Evolutionary conservation across 2,797 vertebrate species (phyloP).

Genomic region (Gadopsis marmoratus): DNA sequence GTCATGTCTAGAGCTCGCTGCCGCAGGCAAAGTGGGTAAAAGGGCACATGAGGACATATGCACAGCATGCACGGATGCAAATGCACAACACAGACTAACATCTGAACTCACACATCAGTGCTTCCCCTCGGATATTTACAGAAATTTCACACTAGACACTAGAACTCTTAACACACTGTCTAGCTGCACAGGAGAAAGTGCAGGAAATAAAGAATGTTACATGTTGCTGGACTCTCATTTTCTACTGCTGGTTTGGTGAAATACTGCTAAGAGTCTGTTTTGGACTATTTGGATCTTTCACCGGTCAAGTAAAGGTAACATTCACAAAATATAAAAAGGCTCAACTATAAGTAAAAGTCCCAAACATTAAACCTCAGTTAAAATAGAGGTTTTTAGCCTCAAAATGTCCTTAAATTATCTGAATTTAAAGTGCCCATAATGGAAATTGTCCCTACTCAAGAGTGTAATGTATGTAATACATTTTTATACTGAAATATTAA

Average conservation of each 20-base stretch:
- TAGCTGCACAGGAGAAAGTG: neutral
- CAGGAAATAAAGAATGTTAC: neutral
- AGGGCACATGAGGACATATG: slow-evolving; percentile 63
- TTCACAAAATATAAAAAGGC: neutral
- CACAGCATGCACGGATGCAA: slow-evolving; percentile 40
- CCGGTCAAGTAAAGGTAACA: neutral
- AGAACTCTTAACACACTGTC: neutral
- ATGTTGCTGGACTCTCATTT: neutral
- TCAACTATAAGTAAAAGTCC: neutral
- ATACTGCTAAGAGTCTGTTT: neutral
- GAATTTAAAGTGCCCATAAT: neutral
- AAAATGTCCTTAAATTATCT: neutral
- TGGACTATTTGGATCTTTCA: neutral
- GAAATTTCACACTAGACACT: neutral
- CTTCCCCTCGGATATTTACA: neutral
- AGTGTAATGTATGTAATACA: neutral
- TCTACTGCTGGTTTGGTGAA: neutral
- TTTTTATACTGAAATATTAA: neutral
- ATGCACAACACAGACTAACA: slow-evolving; percentile 1
- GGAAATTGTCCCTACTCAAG: neutral
- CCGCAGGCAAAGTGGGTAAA: slow-evolving; percentile 53
- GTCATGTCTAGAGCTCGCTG: slow-evolving; percentile 60
- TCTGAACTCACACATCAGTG: neutral
- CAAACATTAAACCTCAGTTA: neutral
- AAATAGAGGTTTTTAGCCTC: neutral